phyloP scores from a whole-genome alignment of 1,140 invertebrate species.

The Cataglyphis hispanica region DNA sequence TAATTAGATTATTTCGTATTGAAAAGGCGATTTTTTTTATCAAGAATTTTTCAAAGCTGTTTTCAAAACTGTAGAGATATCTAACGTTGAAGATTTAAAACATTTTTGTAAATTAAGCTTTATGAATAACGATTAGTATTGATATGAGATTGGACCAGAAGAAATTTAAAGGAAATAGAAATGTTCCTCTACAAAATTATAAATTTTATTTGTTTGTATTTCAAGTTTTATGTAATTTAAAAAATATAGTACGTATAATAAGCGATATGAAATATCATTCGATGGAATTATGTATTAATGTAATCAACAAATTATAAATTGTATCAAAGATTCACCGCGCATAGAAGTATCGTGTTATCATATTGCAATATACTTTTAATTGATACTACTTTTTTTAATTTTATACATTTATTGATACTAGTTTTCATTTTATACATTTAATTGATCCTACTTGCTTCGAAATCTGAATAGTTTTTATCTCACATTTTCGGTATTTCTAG shows the following conservation, averaged over 20 bases:
- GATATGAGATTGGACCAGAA: background rate
- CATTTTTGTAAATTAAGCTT: background rate
- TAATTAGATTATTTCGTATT: background rate
- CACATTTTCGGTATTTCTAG: background rate
- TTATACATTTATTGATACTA: too few species aligned
- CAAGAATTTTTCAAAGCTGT: background rate
- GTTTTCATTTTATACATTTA: too few species aligned
- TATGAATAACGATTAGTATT: background rate
- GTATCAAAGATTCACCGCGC: background rate
- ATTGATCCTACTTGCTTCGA: too few species aligned
- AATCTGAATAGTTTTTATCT: background rate
- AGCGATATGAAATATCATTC: too few species aligned
- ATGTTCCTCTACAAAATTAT: background rate
- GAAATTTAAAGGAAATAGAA: background rate
- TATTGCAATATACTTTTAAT: background rate
- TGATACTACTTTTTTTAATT: too few species aligned
- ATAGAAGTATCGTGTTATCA: background rate
- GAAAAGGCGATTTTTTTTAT: background rate
- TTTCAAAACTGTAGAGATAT: background rate
- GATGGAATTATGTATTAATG: constrained; percentile 3
- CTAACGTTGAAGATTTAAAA: constrained; percentile 2
- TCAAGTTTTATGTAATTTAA: background rate
- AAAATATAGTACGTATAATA: background rate
- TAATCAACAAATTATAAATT: background rate
- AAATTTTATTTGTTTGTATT: background rate